These are phyloP conservation scores for Candoia aspera DNA, from an alignment of 2,113 vertebrate genomes.

Conservation along the genomic window DNA sequence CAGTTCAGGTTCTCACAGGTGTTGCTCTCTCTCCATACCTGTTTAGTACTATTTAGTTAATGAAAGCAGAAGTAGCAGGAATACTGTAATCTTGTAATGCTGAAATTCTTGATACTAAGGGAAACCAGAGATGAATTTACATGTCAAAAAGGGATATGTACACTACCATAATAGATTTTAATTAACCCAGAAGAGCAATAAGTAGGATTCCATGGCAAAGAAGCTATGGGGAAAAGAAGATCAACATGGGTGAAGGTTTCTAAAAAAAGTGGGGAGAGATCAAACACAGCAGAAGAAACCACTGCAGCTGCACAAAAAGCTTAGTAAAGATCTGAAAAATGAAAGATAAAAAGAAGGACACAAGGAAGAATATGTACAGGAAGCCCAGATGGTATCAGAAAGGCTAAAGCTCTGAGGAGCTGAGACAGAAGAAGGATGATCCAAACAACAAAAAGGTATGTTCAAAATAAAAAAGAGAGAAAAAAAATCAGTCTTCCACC, in stretches of 20 bases:
- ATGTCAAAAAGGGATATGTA: background rate
- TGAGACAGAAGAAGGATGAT: background rate
- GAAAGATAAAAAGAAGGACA: background rate
- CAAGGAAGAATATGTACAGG: background rate
- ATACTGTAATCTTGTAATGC: background rate
- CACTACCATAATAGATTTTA: background rate
- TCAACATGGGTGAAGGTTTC: background rate
- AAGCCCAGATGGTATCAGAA: background rate
- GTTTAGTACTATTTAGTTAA: background rate
- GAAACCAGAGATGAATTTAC: background rate
- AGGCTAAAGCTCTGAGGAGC: background rate
- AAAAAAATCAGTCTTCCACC: background rate
- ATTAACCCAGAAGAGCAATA: background rate
- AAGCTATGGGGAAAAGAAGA: background rate
- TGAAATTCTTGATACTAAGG: background rate
- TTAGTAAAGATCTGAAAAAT: background rate
- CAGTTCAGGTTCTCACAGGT: background rate
- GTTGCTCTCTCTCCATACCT: background rate
- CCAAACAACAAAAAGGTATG: background rate
- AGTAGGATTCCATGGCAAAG: background rate
- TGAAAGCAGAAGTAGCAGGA: background rate
- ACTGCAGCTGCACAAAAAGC: background rate
- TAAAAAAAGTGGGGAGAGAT: background rate
- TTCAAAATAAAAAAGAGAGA: background rate
- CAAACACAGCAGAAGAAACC: background rate